Conservation (phyloP, 2,113 vertebrate genomes). For the Romanogobio albipinnatus region DNA sequence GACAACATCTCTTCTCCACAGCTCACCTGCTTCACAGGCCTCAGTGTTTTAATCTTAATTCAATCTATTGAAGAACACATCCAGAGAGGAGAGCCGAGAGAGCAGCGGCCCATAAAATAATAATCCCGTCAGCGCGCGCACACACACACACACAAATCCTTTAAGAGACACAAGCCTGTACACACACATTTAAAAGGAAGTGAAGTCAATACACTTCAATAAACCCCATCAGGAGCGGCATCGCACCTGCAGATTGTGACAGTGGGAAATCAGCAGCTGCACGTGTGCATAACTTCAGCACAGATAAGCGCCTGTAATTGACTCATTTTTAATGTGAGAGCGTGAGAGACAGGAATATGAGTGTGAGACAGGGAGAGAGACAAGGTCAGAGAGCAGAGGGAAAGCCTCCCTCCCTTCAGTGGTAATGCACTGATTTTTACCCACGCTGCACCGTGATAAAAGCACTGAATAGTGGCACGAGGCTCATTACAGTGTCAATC, state of each 20-base stretch:
- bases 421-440: conserved; percentile 72
- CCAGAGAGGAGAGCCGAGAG: conserved; percentile 69
- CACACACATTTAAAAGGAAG: not conserved
- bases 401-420: conserved; percentile 62
- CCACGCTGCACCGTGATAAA: conserved; percentile 62
- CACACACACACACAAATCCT: conserved; percentile 63
- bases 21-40: conserved; percentile 64
- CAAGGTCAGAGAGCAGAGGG: conserved; percentile 62
- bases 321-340: conserved; percentile 35
- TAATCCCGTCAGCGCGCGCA: conserved; percentile 71
- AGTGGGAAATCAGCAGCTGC: conserved; percentile 15
- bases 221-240: conserved; percentile 3
- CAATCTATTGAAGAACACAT: conserved; percentile 75
- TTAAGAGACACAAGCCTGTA: conserved; percentile 45
- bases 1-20: conserved; percentile 71
- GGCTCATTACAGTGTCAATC: conserved; percentile 26
- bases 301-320: conserved; percentile 37
- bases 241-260: conserved; percentile 38
- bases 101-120: conserved; percentile 78
- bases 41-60: conserved; percentile 79
- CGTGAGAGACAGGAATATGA: not conserved
- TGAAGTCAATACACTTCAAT: conserved; percentile 7
- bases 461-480: conserved; percentile 68
- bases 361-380: conserved; percentile 6
- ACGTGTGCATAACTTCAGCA: conserved; percentile 29